Evolutionary conservation across 2,888 invertebrate genomes (phyloP), one percentile per base, ranked within the genome.

Genomic region (Drosophila pullipes): DNA sequence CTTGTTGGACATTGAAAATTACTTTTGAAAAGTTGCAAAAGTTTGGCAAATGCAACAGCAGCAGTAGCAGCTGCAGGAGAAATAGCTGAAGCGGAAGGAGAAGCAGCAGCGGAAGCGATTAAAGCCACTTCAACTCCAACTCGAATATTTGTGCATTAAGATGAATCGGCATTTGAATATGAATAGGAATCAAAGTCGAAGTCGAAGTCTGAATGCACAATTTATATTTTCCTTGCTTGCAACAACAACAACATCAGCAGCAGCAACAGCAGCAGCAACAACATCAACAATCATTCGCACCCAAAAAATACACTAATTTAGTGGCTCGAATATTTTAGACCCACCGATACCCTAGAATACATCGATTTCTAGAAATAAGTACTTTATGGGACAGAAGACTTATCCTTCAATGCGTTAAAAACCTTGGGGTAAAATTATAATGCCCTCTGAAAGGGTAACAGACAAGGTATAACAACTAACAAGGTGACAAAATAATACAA

Each of bases 171-270:
- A 47, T 47, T 47, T 53, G 60, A 58, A 49, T 54, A 58, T 33
- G 22, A 57, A 16, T 58, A 5, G 7, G 30, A 22, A 37, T 59
- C 11, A 28, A 58, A 33, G n/a, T 49, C 41, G 30, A 44, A 31
- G 3, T 55, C 37, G 3, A 33, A 39, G 7, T 63, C 4, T 50
- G 49, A 41, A 31, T 30, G 78, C 81, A 78, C 78, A 85, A 87
- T 89, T 87, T 82, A 80, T 87, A 74, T 69, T 71, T 71, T 68
- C 62, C 31, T 52, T 62, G 74, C 77, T 84, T 86, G 76, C 69
- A 68, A 37, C 54, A 65, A 28, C 55, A 61, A 33, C 47, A 61
- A 59, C 18, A 16, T 10, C n/a, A 35, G 0, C n/a, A 13, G 7
- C 2, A 7, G 7, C 2, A 7, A 11, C 9, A 57, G 18, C 9